phyloP scores from a whole-genome alignment of 2,888 invertebrate genomes.

The Malachius bipustulatus region DNA sequence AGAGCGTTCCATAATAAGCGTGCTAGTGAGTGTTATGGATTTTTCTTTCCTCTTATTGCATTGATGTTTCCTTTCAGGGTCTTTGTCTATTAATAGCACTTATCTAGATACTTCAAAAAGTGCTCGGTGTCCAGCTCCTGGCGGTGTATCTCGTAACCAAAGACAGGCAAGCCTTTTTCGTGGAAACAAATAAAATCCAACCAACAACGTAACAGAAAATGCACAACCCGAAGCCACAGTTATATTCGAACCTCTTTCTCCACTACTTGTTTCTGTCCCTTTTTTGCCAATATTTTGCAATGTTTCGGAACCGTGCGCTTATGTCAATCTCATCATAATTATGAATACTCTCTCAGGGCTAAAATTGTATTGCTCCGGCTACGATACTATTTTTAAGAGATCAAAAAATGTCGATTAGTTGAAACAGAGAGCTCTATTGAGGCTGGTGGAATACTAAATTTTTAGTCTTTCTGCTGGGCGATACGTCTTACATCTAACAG shows the following conservation, averaged over 20 bases:
- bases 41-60: neutral
- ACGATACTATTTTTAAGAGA: neutral
- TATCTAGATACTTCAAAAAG: slow-evolving; percentile 9
- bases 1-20: neutral
- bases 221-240: slow-evolving; percentile 33
- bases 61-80: neutral
- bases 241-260: slow-evolving; percentile 32
- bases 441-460: slow-evolving; percentile 13
- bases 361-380: neutral
- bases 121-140: slow-evolving; percentile 21
- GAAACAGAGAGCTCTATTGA: slow-evolving; percentile 19
- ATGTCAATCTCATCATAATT: slow-evolving; percentile 36
- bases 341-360: slow-evolving; percentile 12
- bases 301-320: slow-evolving; percentile 32
- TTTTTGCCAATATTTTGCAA: slow-evolving; percentile 28
- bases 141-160: slow-evolving; percentile 33
- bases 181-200: slow-evolving; percentile 38
- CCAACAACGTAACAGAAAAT: slow-evolving; percentile 27
- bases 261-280: slow-evolving; percentile 24
- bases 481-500: slow-evolving; percentile 3
- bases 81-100: neutral
- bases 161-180: slow-evolving; percentile 31
- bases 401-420: slow-evolving; percentile 15
- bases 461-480: slow-evolving; percentile 3
- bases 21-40: neutral